phyloP scores from a whole-genome alignment of 1,140 invertebrate species.

The Ceratina calcarata region DNA sequence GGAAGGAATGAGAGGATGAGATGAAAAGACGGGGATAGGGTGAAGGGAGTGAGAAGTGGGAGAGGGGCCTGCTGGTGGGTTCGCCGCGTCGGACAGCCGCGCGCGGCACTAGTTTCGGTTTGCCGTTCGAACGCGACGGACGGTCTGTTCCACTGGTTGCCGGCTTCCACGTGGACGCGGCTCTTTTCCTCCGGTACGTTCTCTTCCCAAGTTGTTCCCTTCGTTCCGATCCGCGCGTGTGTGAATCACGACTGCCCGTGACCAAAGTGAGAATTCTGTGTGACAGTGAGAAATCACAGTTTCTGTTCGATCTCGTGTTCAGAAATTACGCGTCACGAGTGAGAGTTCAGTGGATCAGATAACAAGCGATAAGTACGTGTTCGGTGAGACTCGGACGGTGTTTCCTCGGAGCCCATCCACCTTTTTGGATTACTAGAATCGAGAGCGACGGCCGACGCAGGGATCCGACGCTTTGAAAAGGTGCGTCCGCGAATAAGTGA shows the following conservation, averaged over 20 bases:
- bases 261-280: slow-evolving; percentile 17
- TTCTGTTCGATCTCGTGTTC: not conserved
- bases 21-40: not conserved
- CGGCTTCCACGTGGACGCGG: slow-evolving; percentile 64
- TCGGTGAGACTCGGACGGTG: slow-evolving; percentile 28
- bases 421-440: slow-evolving; percentile 47
- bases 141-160: slow-evolving; percentile 36
- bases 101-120: slow-evolving; percentile 69
- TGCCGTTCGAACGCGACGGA: slow-evolving; percentile 65
- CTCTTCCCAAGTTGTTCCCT: slow-evolving; percentile 1
- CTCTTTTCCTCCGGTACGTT: slow-evolving; percentile 12
- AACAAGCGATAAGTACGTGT: not conserved
- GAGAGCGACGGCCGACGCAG: not conserved
- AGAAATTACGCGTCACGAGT: slow-evolving; percentile 14
- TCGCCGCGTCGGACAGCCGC: slow-evolving; percentile 56
- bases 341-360: slow-evolving; percentile 25
- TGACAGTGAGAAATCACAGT: slow-evolving; percentile 19
- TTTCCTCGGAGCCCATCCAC: not conserved
- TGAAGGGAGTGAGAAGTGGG: not conserved
- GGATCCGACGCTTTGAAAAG: slow-evolving; percentile 15
- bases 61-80: slow-evolving; percentile 48
- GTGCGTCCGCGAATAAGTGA: slow-evolving; percentile 8
- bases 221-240: slow-evolving; percentile 36
- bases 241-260: slow-evolving; percentile 14
- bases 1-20: not conserved